These are phyloP conservation scores for Cotesia glomerata DNA, from an alignment of 1,140 invertebrate species.

Conservation along the genomic window DNA sequence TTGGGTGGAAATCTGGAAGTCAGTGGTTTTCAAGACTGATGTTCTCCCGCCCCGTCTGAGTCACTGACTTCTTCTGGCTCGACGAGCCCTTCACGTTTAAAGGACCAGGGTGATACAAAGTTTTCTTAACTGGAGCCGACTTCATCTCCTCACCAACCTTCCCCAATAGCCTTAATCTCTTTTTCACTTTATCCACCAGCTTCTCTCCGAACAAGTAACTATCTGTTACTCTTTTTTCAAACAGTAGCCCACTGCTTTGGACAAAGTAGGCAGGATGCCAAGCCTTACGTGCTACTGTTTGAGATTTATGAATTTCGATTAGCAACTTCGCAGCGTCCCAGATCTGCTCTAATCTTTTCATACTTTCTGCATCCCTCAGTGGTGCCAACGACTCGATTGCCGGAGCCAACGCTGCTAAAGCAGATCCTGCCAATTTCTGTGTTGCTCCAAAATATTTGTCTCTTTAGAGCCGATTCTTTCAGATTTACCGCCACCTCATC, in stretches of 20 bases:
- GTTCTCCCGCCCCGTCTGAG: not conserved
- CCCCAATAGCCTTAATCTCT: not conserved
- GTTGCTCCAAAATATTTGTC: not conserved
- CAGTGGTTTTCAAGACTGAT: not conserved
- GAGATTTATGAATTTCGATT: not conserved
- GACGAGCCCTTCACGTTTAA: not conserved
- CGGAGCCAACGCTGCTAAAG: not conserved
- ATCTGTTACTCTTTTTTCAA: constrained; percentile 38
- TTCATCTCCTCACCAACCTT: constrained; percentile 11
- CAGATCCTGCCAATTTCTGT: not conserved
- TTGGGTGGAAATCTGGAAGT: constrained; percentile 15
- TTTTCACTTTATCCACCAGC: too few relatives aligned
- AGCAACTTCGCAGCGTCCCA: not conserved
- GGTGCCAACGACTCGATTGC: not conserved
- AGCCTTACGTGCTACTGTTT: not conserved
- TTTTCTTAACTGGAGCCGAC: not conserved
- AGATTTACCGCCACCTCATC: constrained; percentile 1
- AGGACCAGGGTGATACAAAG: not conserved
- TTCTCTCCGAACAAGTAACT: constrained; percentile 36
- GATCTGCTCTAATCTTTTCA: not conserved
- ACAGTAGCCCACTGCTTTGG: constrained; percentile 29
- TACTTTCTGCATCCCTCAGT: not conserved
- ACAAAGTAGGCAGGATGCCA: constrained; percentile 14
- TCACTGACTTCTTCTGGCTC: not conserved
- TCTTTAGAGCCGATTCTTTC: not conserved